phyloP scores from a whole-genome alignment of 2,113 vertebrate species.

The Craseonycteris thonglongyai region DNA sequence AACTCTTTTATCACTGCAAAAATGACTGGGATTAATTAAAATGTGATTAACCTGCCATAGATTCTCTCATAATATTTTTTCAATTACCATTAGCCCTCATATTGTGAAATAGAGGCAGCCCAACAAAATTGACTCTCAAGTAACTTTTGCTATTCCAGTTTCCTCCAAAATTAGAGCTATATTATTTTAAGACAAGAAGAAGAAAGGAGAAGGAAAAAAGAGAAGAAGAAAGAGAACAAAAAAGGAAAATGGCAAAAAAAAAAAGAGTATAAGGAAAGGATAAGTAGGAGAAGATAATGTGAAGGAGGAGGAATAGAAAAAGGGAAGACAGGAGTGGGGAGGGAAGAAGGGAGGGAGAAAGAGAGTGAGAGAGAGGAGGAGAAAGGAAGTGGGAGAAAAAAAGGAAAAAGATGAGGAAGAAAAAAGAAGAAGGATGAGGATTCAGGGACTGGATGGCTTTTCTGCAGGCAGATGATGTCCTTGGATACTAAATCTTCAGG shows the following conservation, averaged over 20 bases:
- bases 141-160: neutral
- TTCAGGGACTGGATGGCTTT: neutral
- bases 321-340: no score
- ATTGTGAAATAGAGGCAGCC: neutral
- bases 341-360: neutral
- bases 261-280: neutral
- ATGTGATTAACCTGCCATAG: conserved; percentile 40
- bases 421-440: neutral
- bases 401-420: neutral
- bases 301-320: no score
- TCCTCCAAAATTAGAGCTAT: neutral
- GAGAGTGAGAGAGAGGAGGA: accelerated
- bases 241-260: neutral
- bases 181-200: neutral
- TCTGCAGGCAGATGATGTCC: no score
- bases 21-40: conserved; percentile 69
- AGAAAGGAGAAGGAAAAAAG: no score
- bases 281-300: neutral
- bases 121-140: neutral
- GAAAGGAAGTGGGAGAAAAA: accelerated
- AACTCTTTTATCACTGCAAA: conserved; percentile 54
- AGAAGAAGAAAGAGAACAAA: neutral
- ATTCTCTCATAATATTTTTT: conserved; percentile 18
- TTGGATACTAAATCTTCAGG: neutral
- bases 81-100: neutral